Evolutionary conservation across 2,888 invertebrate genomes (phyloP), one percentile per base, ranked within the genome.

Genomic region (Leptarthrus brevirostris): DNA sequence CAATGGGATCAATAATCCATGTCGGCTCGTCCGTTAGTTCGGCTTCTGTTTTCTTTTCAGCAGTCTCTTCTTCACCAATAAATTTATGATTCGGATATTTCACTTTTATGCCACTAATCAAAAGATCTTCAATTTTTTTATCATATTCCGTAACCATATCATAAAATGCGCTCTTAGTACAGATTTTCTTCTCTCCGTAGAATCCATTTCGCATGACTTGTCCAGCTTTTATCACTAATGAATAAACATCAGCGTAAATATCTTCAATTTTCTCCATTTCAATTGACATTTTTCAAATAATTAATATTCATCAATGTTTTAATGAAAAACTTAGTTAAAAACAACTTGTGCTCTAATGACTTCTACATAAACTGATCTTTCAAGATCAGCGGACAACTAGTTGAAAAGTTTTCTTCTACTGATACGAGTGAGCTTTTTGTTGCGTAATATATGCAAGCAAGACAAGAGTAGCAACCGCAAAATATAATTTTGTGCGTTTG

Each of bases 1-100:
- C 95, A 69, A 96, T 92, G 3, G 95, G 95, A 85, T 96, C 93
- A 76, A 94, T 91, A 71, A 94, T 90, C 93, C 93, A 94, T 0
- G 95, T 96, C 18, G 95, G 94, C 10, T 87, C 89, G 81, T 93
- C 89, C 0, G 93, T 93, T 77, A 93, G 85, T n/a, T 79, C 79
- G 0, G 80, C 77, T 2, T 82, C 83, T 0, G 79, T 78, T 22
- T 81, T 80, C 8, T 74, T 77, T 0, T 82, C 86, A 0, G 83
- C 81, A 2, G 81, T 81, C 56, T 83, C 81, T 82, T 95, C 95
- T 83, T 96, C 95, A 2, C 92, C 94, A 77, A 96, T 93, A 80
- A 94, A 92, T 81, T 88, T 88, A 79, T 92, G 91, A 76, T 86
- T 83, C 1, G 91, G 90, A 82, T 88, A 92, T 78, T 86, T 85